Evolutionary conservation across 1,140 invertebrate genomes (phyloP), one percentile per base, ranked within the genome.

Genomic region (Lethocerus indicus): DNA sequence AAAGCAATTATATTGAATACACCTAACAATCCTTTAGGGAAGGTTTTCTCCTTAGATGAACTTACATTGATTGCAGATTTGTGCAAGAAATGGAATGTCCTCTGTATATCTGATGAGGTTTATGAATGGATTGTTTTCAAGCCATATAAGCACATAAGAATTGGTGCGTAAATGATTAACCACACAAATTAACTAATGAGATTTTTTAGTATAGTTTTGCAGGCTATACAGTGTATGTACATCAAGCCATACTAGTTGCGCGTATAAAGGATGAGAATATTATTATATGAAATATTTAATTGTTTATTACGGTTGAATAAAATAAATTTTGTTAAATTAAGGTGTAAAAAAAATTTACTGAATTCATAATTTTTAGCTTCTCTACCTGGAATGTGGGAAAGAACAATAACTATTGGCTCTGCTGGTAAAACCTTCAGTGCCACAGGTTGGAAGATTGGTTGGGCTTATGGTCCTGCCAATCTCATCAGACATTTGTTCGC

Each of bases 371-470:
- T 59, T 66, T 45, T 56, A 87, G 90, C 87, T n/a, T 83, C 87
- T 0, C 63, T 98, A 9, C 91, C 94, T 14, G 90, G 72, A 4
- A 98, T 99, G 95, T 98, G 88, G 81, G 90, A 98, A 51, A 73
- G 94, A 47, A 98, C 95, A 0, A 82, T 99, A 20, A 97, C 95
- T 0, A 81, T 98, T 59, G 92, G 95, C 0, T 96, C 91, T 41
- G 93, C 92, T 0, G 95, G 95, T 0, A 98, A 98, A 72, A 92
- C 90, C 1, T 98, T 98, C 66, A 92, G 87, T 56, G 88, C 92
- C 3, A 98, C 95, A 4, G 95, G 95, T 2, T 94, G 90, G 91
- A 95, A 93, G 71, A 75, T 80, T 6, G 93, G 94, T n/a, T 98
- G 95, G 94, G 86, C 85, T 1, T 89, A 97, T 64, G 89, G 86